These are phyloP conservation scores for Gopherus evgoodei DNA, from an alignment of 2,113 vertebrate species.

Conservation along the genomic window DNA sequence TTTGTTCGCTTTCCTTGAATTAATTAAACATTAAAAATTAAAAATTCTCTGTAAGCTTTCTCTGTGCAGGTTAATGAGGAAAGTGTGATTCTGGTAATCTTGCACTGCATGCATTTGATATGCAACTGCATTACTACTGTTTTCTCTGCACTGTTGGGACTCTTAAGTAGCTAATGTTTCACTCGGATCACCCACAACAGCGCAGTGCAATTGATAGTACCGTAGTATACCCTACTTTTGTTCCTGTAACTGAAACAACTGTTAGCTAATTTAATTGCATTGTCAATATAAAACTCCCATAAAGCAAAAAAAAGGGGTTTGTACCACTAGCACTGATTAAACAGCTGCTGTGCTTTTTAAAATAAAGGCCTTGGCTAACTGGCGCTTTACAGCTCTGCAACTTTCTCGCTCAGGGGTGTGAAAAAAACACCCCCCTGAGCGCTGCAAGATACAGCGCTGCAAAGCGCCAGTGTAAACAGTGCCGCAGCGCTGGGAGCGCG, in stretches of 20 bases:
- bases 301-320: neutral
- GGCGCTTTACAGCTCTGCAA: no score
- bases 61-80: neutral
- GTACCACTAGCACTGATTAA: neutral
- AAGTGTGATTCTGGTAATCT: neutral
- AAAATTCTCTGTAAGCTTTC: conserved; percentile 7
- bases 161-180: neutral
- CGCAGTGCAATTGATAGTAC: neutral
- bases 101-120: accelerated
- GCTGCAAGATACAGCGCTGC: no score
- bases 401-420: no score
- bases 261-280: neutral
- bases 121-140: neutral
- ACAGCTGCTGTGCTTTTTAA: neutral
- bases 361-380: neutral
- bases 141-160: neutral
- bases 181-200: accelerated
- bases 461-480: no score
- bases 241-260: neutral
- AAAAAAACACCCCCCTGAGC: no score
- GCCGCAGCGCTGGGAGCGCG: no score
- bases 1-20: conserved; percentile 30
- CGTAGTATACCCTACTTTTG: neutral
- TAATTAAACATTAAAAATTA: conserved; percentile 49
- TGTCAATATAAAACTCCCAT: neutral